Evolutionary conservation across 1,140 invertebrate species (phyloP), one percentile per base, ranked within the genome.

Genomic region (Ruditapes philippinarum): DNA sequence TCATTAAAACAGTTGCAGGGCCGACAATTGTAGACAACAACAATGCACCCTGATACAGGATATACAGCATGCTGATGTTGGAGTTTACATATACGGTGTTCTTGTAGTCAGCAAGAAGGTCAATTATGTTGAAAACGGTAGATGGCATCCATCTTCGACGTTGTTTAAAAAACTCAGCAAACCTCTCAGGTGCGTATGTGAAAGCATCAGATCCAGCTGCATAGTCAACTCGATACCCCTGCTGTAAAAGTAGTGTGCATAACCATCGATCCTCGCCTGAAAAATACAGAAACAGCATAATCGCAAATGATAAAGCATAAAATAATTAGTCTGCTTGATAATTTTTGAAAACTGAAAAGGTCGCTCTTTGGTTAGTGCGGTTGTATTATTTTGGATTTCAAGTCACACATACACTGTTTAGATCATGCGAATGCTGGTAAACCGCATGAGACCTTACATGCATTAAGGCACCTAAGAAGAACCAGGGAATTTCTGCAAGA

Each of bases 201-300:
- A 99, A 99, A 36, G 99, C 99, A 95, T 99, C 99, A 31, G 98
- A 98, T 31, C 99, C 99, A 94, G 99, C 99, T 90, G 98, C 99
- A 95, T 99, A 99, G 96, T 99, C 99, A 65, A 97, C 96, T 79
- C 96, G 92, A 88, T 96, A 97, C 11, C 97, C 97, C 83, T 96
- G 93, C 92, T 97, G 97, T 0, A 97, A 94, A 1, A 97, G 90
- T 12, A 97, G 93, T 7, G 97, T 97, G 88, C 97, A 97, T 5
- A 97, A 92, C 97, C 97, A 97, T 38, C 97, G 94, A 93, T 97
- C 97, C 93, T 97, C 97, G 40, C 97, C 96, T 95, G 93, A 79
- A 93, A 93, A 38, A n/a, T n/a, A n/a, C n/a, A n/a, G n/a, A n/a
- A n/a, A n/a, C n/a, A n/a, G n/a, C n/a, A n/a, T n/a, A n/a, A n/a